Evolutionary conservation across 2,888 invertebrate genomes (phyloP).

Genomic region (Pantelozetes paolii): DNA sequence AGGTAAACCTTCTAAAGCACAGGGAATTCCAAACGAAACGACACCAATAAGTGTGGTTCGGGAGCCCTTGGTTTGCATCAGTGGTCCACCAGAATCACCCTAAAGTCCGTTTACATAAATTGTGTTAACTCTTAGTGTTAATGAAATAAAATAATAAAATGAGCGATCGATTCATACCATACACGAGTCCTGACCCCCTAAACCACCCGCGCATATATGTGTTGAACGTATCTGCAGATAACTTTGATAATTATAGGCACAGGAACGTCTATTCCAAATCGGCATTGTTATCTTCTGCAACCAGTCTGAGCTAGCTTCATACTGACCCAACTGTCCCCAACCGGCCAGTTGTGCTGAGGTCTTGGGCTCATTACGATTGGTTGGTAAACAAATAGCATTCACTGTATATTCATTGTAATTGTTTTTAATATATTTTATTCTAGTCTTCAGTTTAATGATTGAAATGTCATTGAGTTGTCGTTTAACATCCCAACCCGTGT

Average conservation of each 20-base stretch:
- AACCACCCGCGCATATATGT: constrained; percentile 13
- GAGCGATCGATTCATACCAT: not conserved
- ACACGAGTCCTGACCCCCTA: constrained; percentile 13
- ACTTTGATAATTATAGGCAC: not conserved
- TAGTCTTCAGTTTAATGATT: not conserved
- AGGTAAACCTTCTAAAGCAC: not conserved
- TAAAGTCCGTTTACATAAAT: not conserved
- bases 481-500: not conserved
- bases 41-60: not conserved
- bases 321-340: not conserved
- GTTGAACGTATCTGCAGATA: not conserved
- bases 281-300: not conserved
- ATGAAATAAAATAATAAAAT: not conserved
- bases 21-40: not conserved
- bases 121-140: not conserved
- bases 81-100: constrained; percentile 15
- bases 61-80: not conserved
- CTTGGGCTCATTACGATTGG: not conserved
- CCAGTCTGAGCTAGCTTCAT: no score
- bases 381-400: constrained; percentile 10
- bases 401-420: not conserved
- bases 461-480: constrained; percentile 11
- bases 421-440: not conserved
- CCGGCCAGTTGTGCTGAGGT: not conserved
- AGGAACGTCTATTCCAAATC: not conserved